Base-by-base conservation (phyloP, 2,797 vertebrate species). In the Pangasius mekongensis region DNA sequence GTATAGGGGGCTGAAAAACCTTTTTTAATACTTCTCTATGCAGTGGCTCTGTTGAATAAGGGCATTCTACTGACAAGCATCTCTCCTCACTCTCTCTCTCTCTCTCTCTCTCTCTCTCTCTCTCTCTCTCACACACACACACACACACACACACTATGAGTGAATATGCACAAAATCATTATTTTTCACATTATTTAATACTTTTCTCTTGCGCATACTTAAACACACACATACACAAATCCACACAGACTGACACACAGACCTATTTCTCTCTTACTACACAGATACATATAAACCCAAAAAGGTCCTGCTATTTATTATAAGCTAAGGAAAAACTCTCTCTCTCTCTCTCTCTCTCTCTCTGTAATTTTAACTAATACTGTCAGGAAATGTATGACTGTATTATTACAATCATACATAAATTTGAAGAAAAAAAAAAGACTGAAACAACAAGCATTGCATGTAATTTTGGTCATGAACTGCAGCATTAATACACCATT, bases 1-100 rank as follows among this genome's bases (percentile, higher is more conserved):
- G 93, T 93, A 58, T 91, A 93, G 92, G 88, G 92, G 94, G 94
- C 16, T 9, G 94, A 92, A 94, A 94, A 93, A 90, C 90, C 89
- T 89, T 92, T 89, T 89, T 92, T 88, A 76, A 83, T 67, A 56
- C 89, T 87, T 67, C 66, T 91, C 91, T 93, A 91, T 90, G 91
- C 91, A 89, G 93, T 91, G 89, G 92, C 81, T 89, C 91, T 67
- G 89, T 66, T 91, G 91, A 90, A 83, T 52, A 30, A 83, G 89
- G 92, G 85, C 81, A 89, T 90, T 91, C 89, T 92, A 91, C 89
- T 4, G 49, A 67, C 22, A 78, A 88, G 67, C 18, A 84, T 74
- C 76, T 56, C 43, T 43, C 43, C 39, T 43, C 39, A 5, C 39
- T 43, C 43, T 73, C 76, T 39, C 27, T 66, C 54, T 56, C 16